Evolutionary conservation across 64 coral and sea anemone genomes (phyloP).

Genomic region (Montipora cactus): DNA sequence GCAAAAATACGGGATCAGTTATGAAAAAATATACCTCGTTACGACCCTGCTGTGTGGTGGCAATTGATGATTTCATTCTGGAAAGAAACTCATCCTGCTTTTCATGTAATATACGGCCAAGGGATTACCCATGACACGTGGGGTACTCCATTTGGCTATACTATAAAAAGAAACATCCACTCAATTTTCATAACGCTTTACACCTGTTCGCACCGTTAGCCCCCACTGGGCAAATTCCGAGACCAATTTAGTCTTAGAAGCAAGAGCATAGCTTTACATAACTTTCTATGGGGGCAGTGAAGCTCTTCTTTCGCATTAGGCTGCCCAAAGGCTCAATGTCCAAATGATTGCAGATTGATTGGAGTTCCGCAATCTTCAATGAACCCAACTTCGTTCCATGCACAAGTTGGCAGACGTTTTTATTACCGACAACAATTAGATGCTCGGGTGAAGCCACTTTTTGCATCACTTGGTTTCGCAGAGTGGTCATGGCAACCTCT

Average conservation of each 20-base stretch:
- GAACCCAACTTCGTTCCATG: background rate
- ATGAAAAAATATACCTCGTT: too few relatives aligned
- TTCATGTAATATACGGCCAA: too few relatives aligned
- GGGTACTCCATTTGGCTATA: too few relatives aligned
- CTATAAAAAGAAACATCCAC: too few relatives aligned
- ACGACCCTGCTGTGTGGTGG: too few relatives aligned
- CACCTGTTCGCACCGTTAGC: too few relatives aligned
- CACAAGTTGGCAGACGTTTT: conserved; percentile 17
- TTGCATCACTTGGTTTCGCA: background rate
- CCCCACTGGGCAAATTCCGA: too few relatives aligned
- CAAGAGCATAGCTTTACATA: background rate
- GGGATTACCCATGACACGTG: too few relatives aligned
- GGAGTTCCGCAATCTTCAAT: background rate
- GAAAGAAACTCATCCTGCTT: too few relatives aligned
- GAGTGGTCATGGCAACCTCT: background rate
- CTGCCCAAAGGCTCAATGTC: background rate
- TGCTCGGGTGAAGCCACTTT: background rate
- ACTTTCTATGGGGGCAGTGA: background rate
- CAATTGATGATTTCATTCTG: too few relatives aligned
- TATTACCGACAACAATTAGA: background rate
- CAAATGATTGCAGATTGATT: background rate
- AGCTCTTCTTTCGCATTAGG: background rate
- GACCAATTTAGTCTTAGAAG: background rate
- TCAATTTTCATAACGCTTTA: too few relatives aligned
- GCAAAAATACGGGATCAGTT: too few relatives aligned